These are phyloP conservation scores for Nasonia longicornis DNA, from an alignment of 1,140 invertebrate species.

Conservation along the genomic window DNA sequence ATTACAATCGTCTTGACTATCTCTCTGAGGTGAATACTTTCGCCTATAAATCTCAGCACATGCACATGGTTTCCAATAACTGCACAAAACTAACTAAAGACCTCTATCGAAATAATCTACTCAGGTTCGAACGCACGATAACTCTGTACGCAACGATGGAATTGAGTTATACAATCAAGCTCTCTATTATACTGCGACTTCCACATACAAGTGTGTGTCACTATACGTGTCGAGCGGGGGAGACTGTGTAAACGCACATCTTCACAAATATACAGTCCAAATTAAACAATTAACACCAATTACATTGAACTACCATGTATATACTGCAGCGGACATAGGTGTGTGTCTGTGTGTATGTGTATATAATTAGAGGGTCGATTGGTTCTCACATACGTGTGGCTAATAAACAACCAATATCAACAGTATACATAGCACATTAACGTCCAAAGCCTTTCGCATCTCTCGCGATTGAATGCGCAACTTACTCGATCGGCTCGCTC, in stretches of 20 bases:
- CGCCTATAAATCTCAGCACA: not conserved
- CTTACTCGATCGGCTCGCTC: not conserved
- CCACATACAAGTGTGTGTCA: too few relatives aligned
- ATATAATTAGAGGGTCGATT: not conserved
- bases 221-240: not conserved
- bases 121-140: not conserved
- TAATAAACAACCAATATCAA: constrained; percentile 8
- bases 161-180: not conserved
- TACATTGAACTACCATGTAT: not conserved
- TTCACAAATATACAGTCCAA: not conserved
- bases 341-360: not conserved
- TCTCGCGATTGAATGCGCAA: not conserved
- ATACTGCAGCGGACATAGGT: not conserved
- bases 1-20: not conserved
- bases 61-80: not conserved
- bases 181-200: too few relatives aligned
- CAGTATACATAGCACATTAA: constrained; percentile 8
- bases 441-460: not conserved
- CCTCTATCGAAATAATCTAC: not conserved
- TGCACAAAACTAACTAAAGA: not conserved
- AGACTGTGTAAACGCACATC: not conserved
- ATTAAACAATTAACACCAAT: not conserved
- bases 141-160: not conserved
- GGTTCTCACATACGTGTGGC: not conserved
- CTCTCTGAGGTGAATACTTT: not conserved